A percentile compares a stretch with the other conserved stretches of the same genome.
phyloP scores from a whole-genome alignment of 2,888 invertebrate species.

The Melangyna quadrimaculata region DNA sequence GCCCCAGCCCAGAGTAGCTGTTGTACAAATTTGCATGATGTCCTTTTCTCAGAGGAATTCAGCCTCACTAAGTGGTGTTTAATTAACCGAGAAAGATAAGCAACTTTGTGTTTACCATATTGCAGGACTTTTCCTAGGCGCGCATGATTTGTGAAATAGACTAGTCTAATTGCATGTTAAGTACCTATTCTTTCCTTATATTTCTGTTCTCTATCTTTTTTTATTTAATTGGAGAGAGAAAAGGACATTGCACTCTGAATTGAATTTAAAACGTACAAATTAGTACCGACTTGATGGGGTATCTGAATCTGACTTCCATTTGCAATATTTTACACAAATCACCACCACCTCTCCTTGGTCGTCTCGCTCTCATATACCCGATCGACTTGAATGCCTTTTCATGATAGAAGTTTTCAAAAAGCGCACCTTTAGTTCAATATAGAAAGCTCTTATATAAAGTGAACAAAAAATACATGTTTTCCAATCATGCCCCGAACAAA shows the following conservation, averaged over 20 bases:
- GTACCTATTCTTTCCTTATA: background rate
- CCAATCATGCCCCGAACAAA: slow-evolving; percentile 1
- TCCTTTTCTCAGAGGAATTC: slow-evolving; percentile 29
- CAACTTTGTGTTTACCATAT: slow-evolving; percentile 33
- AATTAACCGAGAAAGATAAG: slow-evolving; percentile 64
- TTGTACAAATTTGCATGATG: slow-evolving; percentile 9
- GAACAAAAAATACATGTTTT: slow-evolving; percentile 14
- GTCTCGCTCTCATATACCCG: background rate
- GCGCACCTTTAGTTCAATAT: background rate
- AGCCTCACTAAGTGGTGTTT: slow-evolving; percentile 51
- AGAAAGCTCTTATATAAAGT: background rate
- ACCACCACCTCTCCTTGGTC: background rate
- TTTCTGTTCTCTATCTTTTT: background rate
- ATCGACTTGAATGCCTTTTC: background rate
- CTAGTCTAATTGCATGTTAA: slow-evolving; percentile 64
- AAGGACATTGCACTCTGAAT: background rate
- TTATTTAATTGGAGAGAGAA: background rate
- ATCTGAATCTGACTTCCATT: slow-evolving; percentile 23
- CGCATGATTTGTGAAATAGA: slow-evolving; percentile 51
- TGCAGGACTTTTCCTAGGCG: slow-evolving; percentile 5
- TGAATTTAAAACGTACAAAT: slow-evolving; percentile 5
- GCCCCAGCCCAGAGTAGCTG: background rate
- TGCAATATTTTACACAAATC: slow-evolving; percentile 2
- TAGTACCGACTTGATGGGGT: background rate
- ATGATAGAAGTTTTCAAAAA: slow-evolving; percentile 10